Base-by-base conservation (phyloP, 2,888 invertebrate genomes). In the Eristalinus aeneus region DNA sequence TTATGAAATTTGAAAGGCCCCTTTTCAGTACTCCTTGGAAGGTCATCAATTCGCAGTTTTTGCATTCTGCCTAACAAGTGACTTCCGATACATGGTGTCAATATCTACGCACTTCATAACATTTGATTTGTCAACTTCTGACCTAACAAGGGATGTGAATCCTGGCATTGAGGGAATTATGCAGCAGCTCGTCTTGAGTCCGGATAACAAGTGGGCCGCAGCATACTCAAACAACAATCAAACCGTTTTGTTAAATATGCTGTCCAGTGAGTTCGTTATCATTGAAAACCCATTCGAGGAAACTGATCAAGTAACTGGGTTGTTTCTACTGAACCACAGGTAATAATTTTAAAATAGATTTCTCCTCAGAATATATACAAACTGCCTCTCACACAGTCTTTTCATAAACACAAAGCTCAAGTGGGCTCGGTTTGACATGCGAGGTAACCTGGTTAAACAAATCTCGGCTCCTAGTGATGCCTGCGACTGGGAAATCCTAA, bases 11-110 rank as follows among this genome's bases (percentile, higher is more conserved):
- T 39, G 12, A 64, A 16, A 8, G 3, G 27, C 2, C 22, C 20
- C 31, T 58, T 58, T 46, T 46, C 92, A 97, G 96, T 99, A 98
- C 91, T 99, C 99, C 0, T 93, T 99, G 60, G 99, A 99, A 93
- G 99, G 99, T 0, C 99, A 99, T 92, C 98, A 98, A 91, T 99
- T 99, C 91, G 99, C 99, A 0, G 98, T 98, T 0, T 98, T 98
- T 92, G 97, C 96, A 1, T 97, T 98, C 91, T 96, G 96, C 11
- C 92, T 98, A 31, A 98, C 98, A 8, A 96, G 97, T 0, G 98
- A 98, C 93, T 96, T 95, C 89, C 95, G 98, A 31, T 98, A 98
- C 92, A 96, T 99, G 88, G 97, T 99, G 0, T 98, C 98, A 1
- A 98, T 98, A 89, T 99, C 99, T 2, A 99, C 98, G 90, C 95